Evolutionary conservation across 2,797 vertebrate genomes (phyloP), one percentile per base, ranked within the genome.

Genomic region (Aulostomus chinensis): DNA sequence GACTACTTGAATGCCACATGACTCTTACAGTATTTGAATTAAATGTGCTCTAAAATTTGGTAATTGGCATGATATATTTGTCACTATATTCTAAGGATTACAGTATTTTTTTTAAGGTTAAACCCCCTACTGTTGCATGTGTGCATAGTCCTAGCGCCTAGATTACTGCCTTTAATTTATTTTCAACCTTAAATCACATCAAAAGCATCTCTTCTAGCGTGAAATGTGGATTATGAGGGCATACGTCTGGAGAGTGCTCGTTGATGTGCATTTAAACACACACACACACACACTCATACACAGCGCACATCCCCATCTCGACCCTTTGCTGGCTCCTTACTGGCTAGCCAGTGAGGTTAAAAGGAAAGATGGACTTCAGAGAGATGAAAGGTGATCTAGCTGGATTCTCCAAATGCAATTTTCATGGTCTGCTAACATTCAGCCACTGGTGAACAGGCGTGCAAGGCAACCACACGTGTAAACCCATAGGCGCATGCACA

Each of bases 381-480:
- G 58, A 82, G 68, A 77, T 79, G 81, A 83, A 81, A 85, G 73
- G 51, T 58, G 80, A 86, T 80, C 71, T 67, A 65, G 62, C 49
- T 68, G 62, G 66, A 75, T 64, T 76, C 62, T 58, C 68, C 38
- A 71, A 78, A 85, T 80, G 71, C 4, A 16, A 81, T 85, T 85
- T 77, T 78, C 69, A 85, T 7, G 72, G 62, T 80, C 70, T 65
- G 67, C 64, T 78, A 59, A 82, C 54, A 78, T 63, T 60, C 63
- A 41, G 22, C 32, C 57, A 46, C 52, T 70, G 29, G 47, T 39
- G 54, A 52, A 72, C 37, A 70, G 51, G 37, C 66, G 43, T 68
- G 66, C 41, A 74, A 73, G 58, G 58, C 65, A 62, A 80, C 82
- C 71, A 74, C 14, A 51, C 76, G 73, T 67, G 67, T 62, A 45